Evolutionary conservation across 2,113 vertebrate genomes (phyloP).

Genomic region (Platysteira castanea): DNA sequence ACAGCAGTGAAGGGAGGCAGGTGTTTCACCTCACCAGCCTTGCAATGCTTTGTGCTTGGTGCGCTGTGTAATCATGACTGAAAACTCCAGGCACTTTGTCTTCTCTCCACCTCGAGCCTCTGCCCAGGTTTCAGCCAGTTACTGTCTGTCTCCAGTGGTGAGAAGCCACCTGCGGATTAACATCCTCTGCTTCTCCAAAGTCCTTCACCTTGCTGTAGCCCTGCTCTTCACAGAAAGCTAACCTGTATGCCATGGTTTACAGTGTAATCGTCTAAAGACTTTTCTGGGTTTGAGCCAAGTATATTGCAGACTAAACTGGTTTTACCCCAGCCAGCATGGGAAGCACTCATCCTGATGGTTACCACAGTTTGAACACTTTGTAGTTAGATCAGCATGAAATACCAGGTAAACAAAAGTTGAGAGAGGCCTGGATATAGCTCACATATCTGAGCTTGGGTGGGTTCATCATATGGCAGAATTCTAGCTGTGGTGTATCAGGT

Average conservation of each 20-base stretch:
- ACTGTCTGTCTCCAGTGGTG: rapidly evolving
- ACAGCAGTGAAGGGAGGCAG: rapidly evolving
- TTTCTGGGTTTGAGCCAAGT: background rate
- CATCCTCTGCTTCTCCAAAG: background rate
- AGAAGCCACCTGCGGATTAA: background rate
- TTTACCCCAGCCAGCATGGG: background rate
- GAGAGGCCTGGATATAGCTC: background rate
- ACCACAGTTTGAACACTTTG: background rate
- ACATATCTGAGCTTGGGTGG: background rate
- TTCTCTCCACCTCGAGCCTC: background rate
- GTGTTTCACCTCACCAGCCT: background rate
- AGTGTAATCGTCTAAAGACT: background rate
- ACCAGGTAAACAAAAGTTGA: rapidly evolving
- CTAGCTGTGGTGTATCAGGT: background rate
- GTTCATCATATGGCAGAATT: background rate
- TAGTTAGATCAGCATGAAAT: background rate
- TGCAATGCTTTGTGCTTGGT: background rate
- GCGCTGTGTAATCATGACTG: background rate
- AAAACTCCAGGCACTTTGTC: background rate
- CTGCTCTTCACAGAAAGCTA: background rate
- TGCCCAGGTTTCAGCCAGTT: background rate
- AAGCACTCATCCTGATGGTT: rapidly evolving
- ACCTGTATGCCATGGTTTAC: background rate
- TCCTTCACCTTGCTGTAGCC: background rate
- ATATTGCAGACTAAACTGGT: background rate